Base-by-base conservation (phyloP, 2,888 invertebrate genomes). In the Harmothoe impar region DNA sequence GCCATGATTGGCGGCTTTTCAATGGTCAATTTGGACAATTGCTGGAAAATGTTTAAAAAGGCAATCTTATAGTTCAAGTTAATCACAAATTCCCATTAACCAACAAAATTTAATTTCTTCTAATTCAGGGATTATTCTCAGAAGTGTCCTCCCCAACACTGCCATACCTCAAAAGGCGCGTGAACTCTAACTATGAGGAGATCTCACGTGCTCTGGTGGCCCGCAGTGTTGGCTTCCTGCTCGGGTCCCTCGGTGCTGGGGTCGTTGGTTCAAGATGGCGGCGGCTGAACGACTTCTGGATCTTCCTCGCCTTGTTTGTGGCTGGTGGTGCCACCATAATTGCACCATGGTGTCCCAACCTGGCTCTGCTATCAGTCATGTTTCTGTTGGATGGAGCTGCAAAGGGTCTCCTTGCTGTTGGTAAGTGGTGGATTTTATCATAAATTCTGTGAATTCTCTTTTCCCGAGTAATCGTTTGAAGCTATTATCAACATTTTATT, bases 381-480 rank as follows among this genome's bases (percentile, higher is more conserved):
- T 91, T 91, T 43, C 85, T 56, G 85, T 20, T 91, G 29, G 91
- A 91, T 77, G 91, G 91, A 5, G 29, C 84, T n/a, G 89, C 62
- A 43, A 91, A 91, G 51, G 91, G 91, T 29, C n/a, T 91, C 12
- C 81, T 89, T 20, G 78, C 81, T 10, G 52, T 85, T 68, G 86
- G 88, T 86, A 52, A 88, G 35, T n/a, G 15, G 20, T 62, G 62
- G 7, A n/a, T 62, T 20, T n/a, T 62, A 15, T 52, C n/a, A n/a
- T n/a, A n/a, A n/a, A n/a, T n/a, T n/a, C n/a, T n/a, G n/a, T n/a
- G n/a, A n/a, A n/a, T n/a, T n/a, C n/a, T n/a, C n/a, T n/a, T n/a
- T n/a, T n/a, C n/a, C n/a, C n/a, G n/a, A n/a, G n/a, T n/a, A n/a
- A n/a, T n/a, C n/a, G n/a, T n/a, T n/a, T n/a, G n/a, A n/a, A n/a